Evolutionary conservation across 2,888 invertebrate species (phyloP), one percentile per base, ranked within the genome.

Genomic region (Drosophila bunnanda): DNA sequence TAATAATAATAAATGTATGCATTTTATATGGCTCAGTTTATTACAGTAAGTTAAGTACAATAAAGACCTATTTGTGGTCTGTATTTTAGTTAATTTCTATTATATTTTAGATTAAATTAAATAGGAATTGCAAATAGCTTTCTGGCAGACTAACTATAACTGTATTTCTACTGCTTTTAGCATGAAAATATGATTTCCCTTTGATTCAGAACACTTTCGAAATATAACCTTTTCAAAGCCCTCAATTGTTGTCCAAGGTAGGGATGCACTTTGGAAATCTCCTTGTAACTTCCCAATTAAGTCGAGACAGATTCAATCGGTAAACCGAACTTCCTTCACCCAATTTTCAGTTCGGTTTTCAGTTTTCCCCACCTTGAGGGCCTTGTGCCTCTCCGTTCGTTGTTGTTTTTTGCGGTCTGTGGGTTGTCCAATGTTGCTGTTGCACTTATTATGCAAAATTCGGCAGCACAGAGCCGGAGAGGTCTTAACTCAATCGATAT

Each of bases 371-470:
- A 48, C 66, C 46, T 66, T 46, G 61, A 62, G 58, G 36, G 36
- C 53, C 32, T 38, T 22, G 7, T 15, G n/a, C 20, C 17, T 17
- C 20, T 28, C 20, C 38, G 34, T 34, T 53, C 44, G 30, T 53
- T 66, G 32, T 32, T 34, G 52, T 41, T 20, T 68, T 56, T 56
- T 68, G 67, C 68, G 68, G 68, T 25, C 66, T 68, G 46, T 22
- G 67, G 66, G 28, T 20, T 52, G 44, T 62, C 41, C 30, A 22
- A 22, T 34, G 65, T 36, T 64, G 39, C 54, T 65, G 39, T 39
- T 43, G 43, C 65, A 46, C 64, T 39, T 66, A 46, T 54, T 64
- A 62, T 66, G 65, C 54, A 67, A 65, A 67, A 65, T 67, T 67
- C 53, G 66, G 53, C 53, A 53, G 15, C 38, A 38, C 15, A 20